phyloP scores from a whole-genome alignment of 1,140 invertebrate genomes.

The Vanessa tameamea region DNA sequence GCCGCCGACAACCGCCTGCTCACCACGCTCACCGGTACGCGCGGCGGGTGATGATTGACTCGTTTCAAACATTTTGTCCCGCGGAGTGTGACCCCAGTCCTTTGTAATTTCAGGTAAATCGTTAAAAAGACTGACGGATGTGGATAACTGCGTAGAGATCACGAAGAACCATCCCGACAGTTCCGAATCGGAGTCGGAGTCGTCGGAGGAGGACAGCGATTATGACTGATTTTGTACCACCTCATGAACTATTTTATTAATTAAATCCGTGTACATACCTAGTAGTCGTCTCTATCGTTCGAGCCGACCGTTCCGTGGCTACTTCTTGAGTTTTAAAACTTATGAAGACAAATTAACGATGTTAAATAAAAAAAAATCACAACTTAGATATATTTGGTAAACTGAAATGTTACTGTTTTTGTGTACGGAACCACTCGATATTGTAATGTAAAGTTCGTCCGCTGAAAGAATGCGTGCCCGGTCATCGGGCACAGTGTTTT shows the following conservation, averaged over 20 bases:
- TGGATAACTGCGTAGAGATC: slow-evolving; percentile 80
- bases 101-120: slow-evolving; percentile 61
- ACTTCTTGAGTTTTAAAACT: neutral
- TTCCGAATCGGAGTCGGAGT: slow-evolving; percentile 72
- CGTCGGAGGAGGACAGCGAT: slow-evolving; percentile 70
- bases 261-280: neutral
- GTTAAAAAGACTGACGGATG: slow-evolving; percentile 74
- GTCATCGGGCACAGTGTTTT: too few relatives aligned
- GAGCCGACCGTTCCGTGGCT: neutral
- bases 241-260: neutral
- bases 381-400: too few relatives aligned
- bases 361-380: too few relatives aligned
- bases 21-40: slow-evolving; percentile 70
- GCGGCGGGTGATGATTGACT: too few relatives aligned
- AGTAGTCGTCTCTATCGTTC: neutral
- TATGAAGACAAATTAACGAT: too few relatives aligned
- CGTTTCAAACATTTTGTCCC: too few relatives aligned
- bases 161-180: slow-evolving; percentile 78
- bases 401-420: too few relatives aligned
- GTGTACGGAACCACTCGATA: too few relatives aligned
- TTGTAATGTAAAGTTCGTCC: too few relatives aligned
- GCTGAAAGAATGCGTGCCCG: too few relatives aligned
- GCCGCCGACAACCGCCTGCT: slow-evolving; percentile 69
- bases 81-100: too few relatives aligned
- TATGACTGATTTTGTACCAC: slow-evolving; percentile 62